Evolutionary conservation across 2,113 vertebrate species (phyloP).

Genomic region (Thymallus thymallus): DNA sequence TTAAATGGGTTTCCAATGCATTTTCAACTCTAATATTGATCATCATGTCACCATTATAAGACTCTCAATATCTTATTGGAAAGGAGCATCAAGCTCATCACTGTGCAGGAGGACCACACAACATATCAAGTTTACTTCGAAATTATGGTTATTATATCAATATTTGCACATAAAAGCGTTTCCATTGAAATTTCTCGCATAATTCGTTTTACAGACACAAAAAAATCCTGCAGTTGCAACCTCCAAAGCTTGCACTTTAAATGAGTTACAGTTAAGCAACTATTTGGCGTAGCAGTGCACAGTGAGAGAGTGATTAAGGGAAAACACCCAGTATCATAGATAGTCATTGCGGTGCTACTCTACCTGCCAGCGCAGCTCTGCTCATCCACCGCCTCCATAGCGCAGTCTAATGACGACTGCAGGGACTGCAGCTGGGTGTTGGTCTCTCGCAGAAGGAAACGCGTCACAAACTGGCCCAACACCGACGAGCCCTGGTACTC

Average conservation of each 20-base stretch:
- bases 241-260: background rate
- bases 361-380: conserved; percentile 81
- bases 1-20: too few relatives aligned
- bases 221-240: background rate
- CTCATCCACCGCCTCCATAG: conserved; percentile 87
- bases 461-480: conserved; percentile 94
- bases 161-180: too few relatives aligned
- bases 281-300: background rate
- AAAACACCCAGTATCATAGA: too few relatives aligned
- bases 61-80: too few relatives aligned
- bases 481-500: conserved; percentile 90
- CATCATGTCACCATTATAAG: too few relatives aligned
- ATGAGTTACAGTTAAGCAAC: background rate
- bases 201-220: too few relatives aligned
- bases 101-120: too few relatives aligned
- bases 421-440: conserved; percentile 90
- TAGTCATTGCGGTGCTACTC: conserved; percentile 20
- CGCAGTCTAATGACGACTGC: conserved; percentile 90
- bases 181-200: too few relatives aligned
- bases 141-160: too few relatives aligned
- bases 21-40: too few relatives aligned
- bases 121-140: too few relatives aligned
- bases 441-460: conserved; percentile 92
- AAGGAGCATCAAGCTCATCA: too few relatives aligned
- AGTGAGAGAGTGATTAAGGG: background rate